Conservation (phyloP, 2,113 vertebrate species). For the Atractosteus spatula region DNA sequence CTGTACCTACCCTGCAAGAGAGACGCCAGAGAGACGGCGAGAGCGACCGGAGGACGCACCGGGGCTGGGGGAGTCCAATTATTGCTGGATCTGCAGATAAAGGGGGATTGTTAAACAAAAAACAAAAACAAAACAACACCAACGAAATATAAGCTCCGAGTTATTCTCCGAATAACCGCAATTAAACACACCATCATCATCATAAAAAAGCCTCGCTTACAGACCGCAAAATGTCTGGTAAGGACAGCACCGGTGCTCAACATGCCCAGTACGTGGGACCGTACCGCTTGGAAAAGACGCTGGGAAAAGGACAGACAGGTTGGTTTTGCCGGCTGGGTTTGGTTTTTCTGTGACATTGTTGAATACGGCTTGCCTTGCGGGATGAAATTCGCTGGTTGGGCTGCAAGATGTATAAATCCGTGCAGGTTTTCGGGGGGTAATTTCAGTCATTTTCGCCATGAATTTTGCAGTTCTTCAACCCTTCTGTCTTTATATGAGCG, state of each 20-base stretch:
- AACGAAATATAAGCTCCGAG: constrained; percentile 25
- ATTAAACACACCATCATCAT: constrained; percentile 29
- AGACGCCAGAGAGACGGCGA: constrained; percentile 32
- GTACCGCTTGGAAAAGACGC: constrained; percentile 98
- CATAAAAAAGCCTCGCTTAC: constrained; percentile 45
- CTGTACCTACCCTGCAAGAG: constrained; percentile 44
- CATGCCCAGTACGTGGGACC: constrained; percentile 99
- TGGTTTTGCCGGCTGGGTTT: constrained; percentile 56
- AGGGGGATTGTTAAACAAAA: constrained; percentile 20
- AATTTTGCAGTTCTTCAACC: not conserved
- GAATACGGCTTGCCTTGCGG: constrained; percentile 38
- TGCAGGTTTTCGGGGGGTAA: too few species aligned
- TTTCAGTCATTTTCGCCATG: not conserved
- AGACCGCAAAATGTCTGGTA: constrained; percentile 81
- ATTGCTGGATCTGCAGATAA: constrained; percentile 46
- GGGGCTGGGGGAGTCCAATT: constrained; percentile 52
- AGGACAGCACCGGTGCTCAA: constrained; percentile 93
- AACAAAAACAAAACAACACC: constrained; percentile 5
- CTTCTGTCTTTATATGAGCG: constrained; percentile 20
- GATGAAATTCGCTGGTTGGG: constrained; percentile 8
- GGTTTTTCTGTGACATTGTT: constrained; percentile 18
- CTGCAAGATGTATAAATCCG: too few species aligned
- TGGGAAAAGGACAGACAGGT: constrained; percentile 99
- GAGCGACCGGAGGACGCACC: constrained; percentile 32
- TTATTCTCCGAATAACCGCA: constrained; percentile 44